Evolutionary conservation across 2,888 invertebrate genomes (phyloP), one percentile per base, ranked within the genome.

Genomic region (Malachius bipustulatus): DNA sequence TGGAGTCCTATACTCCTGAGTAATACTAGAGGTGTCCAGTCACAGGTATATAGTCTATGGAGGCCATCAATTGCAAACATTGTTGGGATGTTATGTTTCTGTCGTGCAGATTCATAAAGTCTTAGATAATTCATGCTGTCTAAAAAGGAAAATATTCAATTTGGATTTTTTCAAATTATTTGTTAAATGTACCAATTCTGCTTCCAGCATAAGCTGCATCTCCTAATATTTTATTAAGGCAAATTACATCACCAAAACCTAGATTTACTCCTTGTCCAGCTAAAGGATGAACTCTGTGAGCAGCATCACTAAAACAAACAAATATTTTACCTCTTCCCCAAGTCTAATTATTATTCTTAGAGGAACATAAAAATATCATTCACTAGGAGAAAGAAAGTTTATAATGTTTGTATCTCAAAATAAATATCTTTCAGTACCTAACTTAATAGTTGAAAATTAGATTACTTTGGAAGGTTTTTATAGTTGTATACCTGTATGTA

Each of bases 191-290:
- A 80, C 83, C 75, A 32, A 91, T 62, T 49, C 77, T 73, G 34
- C 75, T 69, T 2, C 97, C 97, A 38, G 72, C 65, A 51, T 76
- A 75, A 1, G 76, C 66, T 0, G 82, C 76, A 13, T 81, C 71
- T 0, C 78, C 71, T 10, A 98, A 62, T 9, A 76, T 57, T 31
- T 76, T 64, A 0, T 77, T 72, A n/a, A 98, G 67, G 44, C 74
- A 72, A 16, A 69, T 64, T 0, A 93, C 80, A 65, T 99, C 98
- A 4, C 90, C 89, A 59, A 97, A 93, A 2, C 98, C 98, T 29
- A 98, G 68, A 67, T 99, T 99, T 1, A 96, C 90, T 4, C 98
- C 98, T 65, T 96, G 96, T 0, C 97, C 97, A 24, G 97, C 97
- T 45, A 98, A 60, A 0, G 97, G 97, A 64, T 98, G 97, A 12